These are phyloP conservation scores for Drosophila subsilvestris DNA, from an alignment of 2,888 invertebrate genomes.

Conservation along the genomic window DNA sequence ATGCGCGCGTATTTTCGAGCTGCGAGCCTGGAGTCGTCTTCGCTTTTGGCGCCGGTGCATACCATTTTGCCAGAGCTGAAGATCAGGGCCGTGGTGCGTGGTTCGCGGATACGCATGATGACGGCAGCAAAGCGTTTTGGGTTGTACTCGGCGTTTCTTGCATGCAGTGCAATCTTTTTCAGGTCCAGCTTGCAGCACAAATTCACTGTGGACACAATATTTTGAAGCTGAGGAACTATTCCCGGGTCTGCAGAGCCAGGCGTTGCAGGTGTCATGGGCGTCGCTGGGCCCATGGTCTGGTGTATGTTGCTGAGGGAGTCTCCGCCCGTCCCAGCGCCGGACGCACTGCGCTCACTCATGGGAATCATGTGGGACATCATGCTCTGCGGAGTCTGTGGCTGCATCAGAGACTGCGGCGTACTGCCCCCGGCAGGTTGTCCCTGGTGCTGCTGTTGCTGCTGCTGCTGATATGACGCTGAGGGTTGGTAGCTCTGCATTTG, in stretches of 20 bases:
- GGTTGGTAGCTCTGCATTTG: conserved; percentile 91
- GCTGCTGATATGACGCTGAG: conserved; percentile 81
- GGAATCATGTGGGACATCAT: conserved; percentile 92
- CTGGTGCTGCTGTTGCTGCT: conserved; percentile 73
- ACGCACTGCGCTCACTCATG: conserved; percentile 83
- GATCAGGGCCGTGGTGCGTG: conserved; percentile 91
- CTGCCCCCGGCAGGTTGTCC: conserved; percentile 71
- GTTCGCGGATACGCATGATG: conserved; percentile 97
- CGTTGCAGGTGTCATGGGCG: conserved; percentile 95
- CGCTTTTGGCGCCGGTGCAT: conserved; percentile 93
- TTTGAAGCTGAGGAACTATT: conserved; percentile 93
- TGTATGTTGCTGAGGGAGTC: conserved; percentile 82
- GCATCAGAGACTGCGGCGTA: conserved; percentile 94
- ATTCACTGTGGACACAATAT: conserved; percentile 99
- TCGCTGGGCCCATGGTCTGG: conserved; percentile 88
- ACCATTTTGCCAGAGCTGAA: conserved; percentile 94
- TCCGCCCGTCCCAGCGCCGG: conserved; percentile 45
- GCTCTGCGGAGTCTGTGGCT: conserved; percentile 95
- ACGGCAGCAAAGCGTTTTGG: conserved; percentile 99
- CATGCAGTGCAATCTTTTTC: conserved; percentile 98
- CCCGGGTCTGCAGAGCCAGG: conserved; percentile 97
- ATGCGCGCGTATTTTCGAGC: conserved; percentile 93
- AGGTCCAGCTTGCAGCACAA: conserved; percentile 97
- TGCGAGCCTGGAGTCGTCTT: conserved; percentile 91
- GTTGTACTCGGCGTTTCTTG: conserved; percentile 99